Evolutionary conservation across 2,888 invertebrate genomes (phyloP).

Genomic region (Atherix ibis): DNA sequence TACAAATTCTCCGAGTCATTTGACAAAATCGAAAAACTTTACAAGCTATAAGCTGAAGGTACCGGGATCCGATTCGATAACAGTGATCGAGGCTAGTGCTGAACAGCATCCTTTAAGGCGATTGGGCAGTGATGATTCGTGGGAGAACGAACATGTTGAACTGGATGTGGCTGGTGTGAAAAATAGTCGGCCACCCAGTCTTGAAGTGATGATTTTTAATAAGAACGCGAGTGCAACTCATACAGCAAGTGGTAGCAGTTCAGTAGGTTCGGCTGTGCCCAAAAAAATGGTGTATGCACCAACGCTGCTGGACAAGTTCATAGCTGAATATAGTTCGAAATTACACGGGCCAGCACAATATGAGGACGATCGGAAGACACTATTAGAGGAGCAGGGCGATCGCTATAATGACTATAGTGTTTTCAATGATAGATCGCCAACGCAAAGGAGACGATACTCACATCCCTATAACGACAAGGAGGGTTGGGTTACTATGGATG

Average conservation of each 20-base stretch:
- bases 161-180: background rate
- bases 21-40: constrained; percentile 22
- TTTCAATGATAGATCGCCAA: constrained; percentile 27
- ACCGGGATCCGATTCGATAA: constrained; percentile 40
- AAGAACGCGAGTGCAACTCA: no score
- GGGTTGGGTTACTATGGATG: constrained; percentile 64
- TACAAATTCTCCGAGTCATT: constrained; percentile 23
- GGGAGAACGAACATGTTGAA: constrained; percentile 6
- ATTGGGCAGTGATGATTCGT: constrained; percentile 10
- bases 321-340: constrained; percentile 43
- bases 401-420: background rate
- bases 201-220: no score
- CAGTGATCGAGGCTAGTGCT: constrained; percentile 39
- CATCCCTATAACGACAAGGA: constrained; percentile 43
- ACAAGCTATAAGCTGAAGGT: constrained; percentile 40
- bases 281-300: constrained; percentile 32
- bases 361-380: background rate
- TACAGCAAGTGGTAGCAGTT: background rate
- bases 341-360: constrained; percentile 16
- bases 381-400: constrained; percentile 17
- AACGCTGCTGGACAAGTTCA: constrained; percentile 43
- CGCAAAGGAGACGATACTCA: constrained; percentile 18
- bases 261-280: constrained; percentile 10
- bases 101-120: no score
- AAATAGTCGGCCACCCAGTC: background rate